Evolutionary conservation across 2,797 vertebrate species (phyloP), one percentile per base, ranked within the genome.

Genomic region (Anguilla marmorata): DNA sequence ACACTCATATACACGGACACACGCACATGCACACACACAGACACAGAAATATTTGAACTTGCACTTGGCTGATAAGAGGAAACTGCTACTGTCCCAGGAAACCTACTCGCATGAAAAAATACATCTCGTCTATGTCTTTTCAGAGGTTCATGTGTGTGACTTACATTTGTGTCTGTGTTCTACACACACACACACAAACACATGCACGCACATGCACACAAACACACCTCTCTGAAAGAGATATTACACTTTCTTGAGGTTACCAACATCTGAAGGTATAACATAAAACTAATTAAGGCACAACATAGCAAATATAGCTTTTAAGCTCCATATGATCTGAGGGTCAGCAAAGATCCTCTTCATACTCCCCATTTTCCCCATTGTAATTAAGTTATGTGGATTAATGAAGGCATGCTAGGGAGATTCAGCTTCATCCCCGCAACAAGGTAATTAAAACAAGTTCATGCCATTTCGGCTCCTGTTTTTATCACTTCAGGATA

Each of bases 391-490:
- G 27, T 54, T 30, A 21, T 14, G 63, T 8, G 48, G 85, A 74
- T 74, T 86, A 86, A 86, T 48, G 50, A 86, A 52, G 24, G 50
- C n/a, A 50, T 86, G 33, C 3, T 41, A 52, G 14, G 85, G 30
- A 86, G 66, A 27, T 30, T 48, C n/a, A 72, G 85, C 7, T 52
- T 72, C 24, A 72, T 58, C 85, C 45, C 85, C 12, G 72, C 41
- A 7, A 63, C 37, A 48, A 4, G 45, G 9, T 9, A 69, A 66
- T 48, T 66, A 60, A 66, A 45, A 63, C 21, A n/a, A 82, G 79
- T 50, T 48, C 79, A n/a, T 45, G 50, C 45, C 21, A 45, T 82
- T 48, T 33, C 12, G 7, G 45, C 79, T 8, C 21, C 24, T 11
- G 19, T 82, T n/a, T 82, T 50, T 48, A 45, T 3, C 41, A 24